Conservation (phyloP, 2,113 vertebrate species). For the Dromiciops gliroides region DNA sequence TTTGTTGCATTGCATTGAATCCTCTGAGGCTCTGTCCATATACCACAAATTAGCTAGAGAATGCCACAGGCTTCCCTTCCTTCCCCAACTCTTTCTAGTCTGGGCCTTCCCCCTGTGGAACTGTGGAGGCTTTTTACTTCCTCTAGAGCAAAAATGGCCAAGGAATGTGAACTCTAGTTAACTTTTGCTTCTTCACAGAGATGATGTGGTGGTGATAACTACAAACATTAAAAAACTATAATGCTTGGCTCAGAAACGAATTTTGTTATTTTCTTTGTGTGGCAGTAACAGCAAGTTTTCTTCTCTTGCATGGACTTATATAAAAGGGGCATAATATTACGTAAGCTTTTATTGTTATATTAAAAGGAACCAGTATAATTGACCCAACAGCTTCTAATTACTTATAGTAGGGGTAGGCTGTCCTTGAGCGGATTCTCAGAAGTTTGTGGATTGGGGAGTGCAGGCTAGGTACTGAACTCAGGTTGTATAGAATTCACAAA, state of each 20-base stretch:
- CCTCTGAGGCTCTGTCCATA: background rate
- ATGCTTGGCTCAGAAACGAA: background rate
- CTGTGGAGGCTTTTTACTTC: background rate
- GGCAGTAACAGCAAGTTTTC: background rate
- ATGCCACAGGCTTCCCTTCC: background rate
- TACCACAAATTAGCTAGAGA: background rate
- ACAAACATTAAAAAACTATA: background rate
- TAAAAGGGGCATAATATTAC: background rate
- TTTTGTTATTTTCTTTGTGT: background rate
- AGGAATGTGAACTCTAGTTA: background rate
- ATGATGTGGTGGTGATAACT: background rate
- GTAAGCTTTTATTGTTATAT: background rate
- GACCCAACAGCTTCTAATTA: background rate
- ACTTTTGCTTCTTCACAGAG: background rate
- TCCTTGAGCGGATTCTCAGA: background rate
- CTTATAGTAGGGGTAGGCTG: background rate
- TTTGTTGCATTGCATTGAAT: background rate
- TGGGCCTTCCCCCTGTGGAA: background rate
- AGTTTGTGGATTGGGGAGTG: background rate
- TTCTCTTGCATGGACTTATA: background rate
- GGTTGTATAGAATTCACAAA: background rate
- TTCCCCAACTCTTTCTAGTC: background rate
- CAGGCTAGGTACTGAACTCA: background rate
- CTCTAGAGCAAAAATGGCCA: background rate
- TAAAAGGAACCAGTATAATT: background rate